phyloP scores from a whole-genome alignment of 2,113 vertebrate species.

The Amblyopsis rosae region DNA sequence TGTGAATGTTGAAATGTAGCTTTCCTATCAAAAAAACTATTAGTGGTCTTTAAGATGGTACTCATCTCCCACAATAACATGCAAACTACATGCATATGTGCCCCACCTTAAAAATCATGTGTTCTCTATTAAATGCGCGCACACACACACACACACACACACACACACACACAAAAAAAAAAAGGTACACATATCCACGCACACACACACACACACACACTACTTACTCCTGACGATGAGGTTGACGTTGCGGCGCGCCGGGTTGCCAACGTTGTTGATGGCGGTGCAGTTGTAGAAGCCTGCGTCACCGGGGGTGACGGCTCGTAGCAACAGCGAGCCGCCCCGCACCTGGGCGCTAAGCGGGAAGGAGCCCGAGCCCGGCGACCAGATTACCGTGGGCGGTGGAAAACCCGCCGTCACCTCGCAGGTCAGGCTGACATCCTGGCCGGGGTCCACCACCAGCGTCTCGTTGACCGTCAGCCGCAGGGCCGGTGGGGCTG shows the following conservation, averaged over 20 bases:
- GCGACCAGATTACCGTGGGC: conserved; percentile 88
- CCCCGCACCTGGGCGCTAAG: conserved; percentile 81
- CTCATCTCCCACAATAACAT: too few species aligned
- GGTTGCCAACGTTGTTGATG: conserved; percentile 95
- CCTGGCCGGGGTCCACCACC: conserved; percentile 92
- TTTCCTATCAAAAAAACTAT: too few species aligned
- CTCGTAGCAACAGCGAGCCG: conserved; percentile 82
- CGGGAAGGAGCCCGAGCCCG: conserved; percentile 84
- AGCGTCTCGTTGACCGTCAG: conserved; percentile 87
- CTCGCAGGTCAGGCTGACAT: conserved; percentile 88
- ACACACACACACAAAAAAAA: background rate
- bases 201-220: background rate
- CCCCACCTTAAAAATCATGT: background rate
- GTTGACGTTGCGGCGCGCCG: conserved; percentile 92
- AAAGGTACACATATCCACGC: background rate
- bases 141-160: conserved; percentile 5
- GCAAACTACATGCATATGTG: too few species aligned
- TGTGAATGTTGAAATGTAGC: too few species aligned
- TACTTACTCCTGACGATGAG: conserved; percentile 85
- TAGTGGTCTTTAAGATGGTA: too few species aligned
- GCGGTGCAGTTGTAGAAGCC: conserved; percentile 96
- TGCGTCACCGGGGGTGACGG: conserved; percentile 82
- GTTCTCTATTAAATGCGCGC: background rate
- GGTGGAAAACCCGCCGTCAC: conserved; percentile 85
- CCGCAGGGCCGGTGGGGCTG: conserved; percentile 76